phyloP scores from a whole-genome alignment of 2,888 invertebrate genomes.

The Euspilapteryx auroguttella region DNA sequence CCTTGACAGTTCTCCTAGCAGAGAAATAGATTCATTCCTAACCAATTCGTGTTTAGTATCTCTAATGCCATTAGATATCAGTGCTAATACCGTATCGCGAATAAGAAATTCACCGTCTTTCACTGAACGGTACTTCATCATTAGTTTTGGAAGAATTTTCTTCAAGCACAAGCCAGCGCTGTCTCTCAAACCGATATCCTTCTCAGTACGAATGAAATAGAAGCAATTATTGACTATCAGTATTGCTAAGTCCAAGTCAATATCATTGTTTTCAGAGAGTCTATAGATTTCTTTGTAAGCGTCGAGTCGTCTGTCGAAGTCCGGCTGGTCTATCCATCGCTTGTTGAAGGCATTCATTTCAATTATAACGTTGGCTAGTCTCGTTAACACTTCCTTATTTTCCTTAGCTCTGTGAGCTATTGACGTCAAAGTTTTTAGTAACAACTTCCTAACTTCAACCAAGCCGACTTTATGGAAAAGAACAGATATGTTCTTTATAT shows the following conservation, averaged over 20 bases:
- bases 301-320: slow-evolving; percentile 79
- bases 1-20: slow-evolving; percentile 76
- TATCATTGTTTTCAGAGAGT: slow-evolving; percentile 40
- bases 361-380: slow-evolving; percentile 55
- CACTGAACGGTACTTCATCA: slow-evolving; percentile 53
- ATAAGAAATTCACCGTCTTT: slow-evolving; percentile 69
- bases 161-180: slow-evolving; percentile 76
- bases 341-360: slow-evolving; percentile 87
- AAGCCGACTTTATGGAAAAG: slow-evolving; percentile 70
- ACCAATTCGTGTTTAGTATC: slow-evolving; percentile 70
- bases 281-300: slow-evolving; percentile 72
- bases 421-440: slow-evolving; percentile 64
- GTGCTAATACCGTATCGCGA: slow-evolving; percentile 70
- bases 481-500: slow-evolving; percentile 71
- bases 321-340: slow-evolving; percentile 92
- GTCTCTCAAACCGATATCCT: slow-evolving; percentile 82
- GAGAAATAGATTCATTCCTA: slow-evolving; percentile 75
- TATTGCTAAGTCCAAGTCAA: slow-evolving; percentile 68
- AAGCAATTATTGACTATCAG: slow-evolving; percentile 82
- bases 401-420: slow-evolving; percentile 49
- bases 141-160: slow-evolving; percentile 66
- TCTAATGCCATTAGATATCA: slow-evolving; percentile 73
- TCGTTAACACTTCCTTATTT: slow-evolving; percentile 41
- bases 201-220: slow-evolving; percentile 74
- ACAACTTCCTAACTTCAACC: slow-evolving; percentile 67